These are phyloP conservation scores for Carpatolechia fugitivella DNA, from an alignment of 2,888 invertebrate genomes.

Conservation along the genomic window DNA sequence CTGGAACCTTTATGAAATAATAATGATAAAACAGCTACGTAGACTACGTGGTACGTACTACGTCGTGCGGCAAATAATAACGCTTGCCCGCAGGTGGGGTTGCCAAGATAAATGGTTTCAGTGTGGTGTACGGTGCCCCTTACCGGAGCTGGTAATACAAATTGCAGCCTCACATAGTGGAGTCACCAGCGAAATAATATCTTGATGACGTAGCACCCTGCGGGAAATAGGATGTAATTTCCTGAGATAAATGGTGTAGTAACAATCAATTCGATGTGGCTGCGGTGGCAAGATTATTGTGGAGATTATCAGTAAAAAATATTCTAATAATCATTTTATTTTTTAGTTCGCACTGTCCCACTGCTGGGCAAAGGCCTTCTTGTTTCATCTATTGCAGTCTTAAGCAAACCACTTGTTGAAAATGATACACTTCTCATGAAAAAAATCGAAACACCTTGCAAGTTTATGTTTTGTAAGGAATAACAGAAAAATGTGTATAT, in stretches of 20 bases:
- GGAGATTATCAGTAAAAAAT: too few relatives aligned
- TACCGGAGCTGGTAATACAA: background rate
- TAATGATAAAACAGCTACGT: too few relatives aligned
- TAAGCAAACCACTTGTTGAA: too few relatives aligned
- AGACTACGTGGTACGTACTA: background rate
- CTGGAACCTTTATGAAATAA: background rate
- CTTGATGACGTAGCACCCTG: background rate
- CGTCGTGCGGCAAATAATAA: background rate
- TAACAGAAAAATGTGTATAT: too few relatives aligned
- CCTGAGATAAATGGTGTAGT: background rate
- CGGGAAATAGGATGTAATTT: background rate
- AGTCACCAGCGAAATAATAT: background rate
- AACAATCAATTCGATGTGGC: background rate
- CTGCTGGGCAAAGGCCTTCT: too few relatives aligned
- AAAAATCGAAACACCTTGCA: too few relatives aligned
- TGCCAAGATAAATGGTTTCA: background rate
- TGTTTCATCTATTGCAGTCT: too few relatives aligned
- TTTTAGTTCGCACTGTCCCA: too few relatives aligned
- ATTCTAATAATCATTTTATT: too few relatives aligned
- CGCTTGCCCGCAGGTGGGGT: background rate
- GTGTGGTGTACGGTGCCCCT: constrained; percentile 1
- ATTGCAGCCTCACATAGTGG: background rate
- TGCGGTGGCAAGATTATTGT: background rate
- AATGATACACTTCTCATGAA: too few relatives aligned
- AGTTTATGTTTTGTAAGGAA: too few relatives aligned